Percentiles rank a stretch among this genome's conserved stretches.
Evolutionary conservation across 2,113 vertebrate species (phyloP).

Genomic region (Forbesichthys papilliferus): DNA sequence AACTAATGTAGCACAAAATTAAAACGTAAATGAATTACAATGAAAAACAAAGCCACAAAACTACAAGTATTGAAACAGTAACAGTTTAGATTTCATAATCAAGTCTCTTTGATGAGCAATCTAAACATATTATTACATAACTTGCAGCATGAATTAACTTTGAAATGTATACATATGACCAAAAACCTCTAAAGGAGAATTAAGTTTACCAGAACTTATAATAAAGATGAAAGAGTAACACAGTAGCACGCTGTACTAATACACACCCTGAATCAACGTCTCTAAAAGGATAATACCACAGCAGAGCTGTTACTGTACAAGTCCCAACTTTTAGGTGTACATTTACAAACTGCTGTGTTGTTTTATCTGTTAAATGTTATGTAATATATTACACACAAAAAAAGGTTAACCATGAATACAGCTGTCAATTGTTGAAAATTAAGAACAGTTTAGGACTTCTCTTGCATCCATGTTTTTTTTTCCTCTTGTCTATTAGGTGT

Average conservation of each 20-base stretch:
- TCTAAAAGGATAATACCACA: slow-evolving; percentile 68
- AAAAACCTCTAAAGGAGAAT: slow-evolving; percentile 79
- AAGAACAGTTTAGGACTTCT: slow-evolving; percentile 56
- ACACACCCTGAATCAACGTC: slow-evolving; percentile 89
- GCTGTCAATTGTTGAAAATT: slow-evolving; percentile 41
- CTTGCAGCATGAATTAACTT: slow-evolving; percentile 98
- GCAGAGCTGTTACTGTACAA: slow-evolving; percentile 50
- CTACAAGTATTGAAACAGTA: slow-evolving; percentile 90
- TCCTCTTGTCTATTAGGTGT: slow-evolving; percentile 42
- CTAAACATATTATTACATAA: slow-evolving; percentile 90
- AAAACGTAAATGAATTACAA: slow-evolving; percentile 78
- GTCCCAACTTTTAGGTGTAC: slow-evolving; percentile 42
- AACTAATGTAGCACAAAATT: slow-evolving; percentile 98
- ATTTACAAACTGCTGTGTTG: slow-evolving; percentile 80
- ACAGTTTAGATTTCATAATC: slow-evolving; percentile 90
- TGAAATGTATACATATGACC: slow-evolving; percentile 77
- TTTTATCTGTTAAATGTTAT: slow-evolving; percentile 68
- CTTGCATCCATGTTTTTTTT: slow-evolving; percentile 63
- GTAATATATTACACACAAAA: slow-evolving; percentile 42
- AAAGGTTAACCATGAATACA: slow-evolving; percentile 41
- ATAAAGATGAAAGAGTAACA: slow-evolving; percentile 76
- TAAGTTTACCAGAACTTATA: slow-evolving; percentile 73
- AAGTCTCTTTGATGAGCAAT: slow-evolving; percentile 85
- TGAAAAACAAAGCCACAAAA: slow-evolving; percentile 83
- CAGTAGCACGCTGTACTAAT: slow-evolving; percentile 87